These are phyloP conservation scores for Alaudala cheleensis DNA, from an alignment of 2,113 vertebrate species.

Conservation along the genomic window DNA sequence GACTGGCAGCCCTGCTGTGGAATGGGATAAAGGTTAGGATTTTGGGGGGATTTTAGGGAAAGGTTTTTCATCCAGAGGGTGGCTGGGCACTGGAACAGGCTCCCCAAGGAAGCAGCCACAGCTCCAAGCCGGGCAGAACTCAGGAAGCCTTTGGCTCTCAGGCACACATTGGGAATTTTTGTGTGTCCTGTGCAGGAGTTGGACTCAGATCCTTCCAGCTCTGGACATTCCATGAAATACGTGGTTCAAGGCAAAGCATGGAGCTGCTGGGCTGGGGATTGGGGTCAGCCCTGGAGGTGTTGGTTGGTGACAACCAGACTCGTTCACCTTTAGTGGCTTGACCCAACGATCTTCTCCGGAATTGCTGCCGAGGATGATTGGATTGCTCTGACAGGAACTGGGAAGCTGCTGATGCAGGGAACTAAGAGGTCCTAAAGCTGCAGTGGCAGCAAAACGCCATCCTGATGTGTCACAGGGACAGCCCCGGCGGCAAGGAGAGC, in stretches of 20 bases:
- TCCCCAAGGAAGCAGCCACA: neutral
- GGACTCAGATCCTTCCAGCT: neutral
- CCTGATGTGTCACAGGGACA: neutral
- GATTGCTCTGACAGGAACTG: conserved; percentile 13
- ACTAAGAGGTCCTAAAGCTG: neutral
- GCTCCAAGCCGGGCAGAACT: neutral
- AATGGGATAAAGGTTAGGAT: neutral
- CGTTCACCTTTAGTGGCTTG: neutral
- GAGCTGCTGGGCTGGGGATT: neutral
- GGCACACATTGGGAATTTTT: neutral
- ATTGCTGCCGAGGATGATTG: neutral
- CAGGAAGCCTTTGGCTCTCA: neutral
- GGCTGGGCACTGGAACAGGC: neutral
- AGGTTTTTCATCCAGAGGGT: neutral
- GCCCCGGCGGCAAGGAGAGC: neutral
- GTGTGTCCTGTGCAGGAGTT: neutral
- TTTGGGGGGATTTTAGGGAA: neutral
- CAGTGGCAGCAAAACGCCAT: neutral
- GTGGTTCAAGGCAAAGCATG: neutral
- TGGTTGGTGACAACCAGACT: neutral
- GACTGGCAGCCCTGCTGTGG: neutral
- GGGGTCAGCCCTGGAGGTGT: neutral
- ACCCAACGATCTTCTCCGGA: neutral
- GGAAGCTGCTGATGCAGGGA: neutral
- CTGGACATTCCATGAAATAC: neutral